Evolutionary conservation across 23 tunicate genomes (phyloP).

Genomic region (Aplidium turbinatum): DNA sequence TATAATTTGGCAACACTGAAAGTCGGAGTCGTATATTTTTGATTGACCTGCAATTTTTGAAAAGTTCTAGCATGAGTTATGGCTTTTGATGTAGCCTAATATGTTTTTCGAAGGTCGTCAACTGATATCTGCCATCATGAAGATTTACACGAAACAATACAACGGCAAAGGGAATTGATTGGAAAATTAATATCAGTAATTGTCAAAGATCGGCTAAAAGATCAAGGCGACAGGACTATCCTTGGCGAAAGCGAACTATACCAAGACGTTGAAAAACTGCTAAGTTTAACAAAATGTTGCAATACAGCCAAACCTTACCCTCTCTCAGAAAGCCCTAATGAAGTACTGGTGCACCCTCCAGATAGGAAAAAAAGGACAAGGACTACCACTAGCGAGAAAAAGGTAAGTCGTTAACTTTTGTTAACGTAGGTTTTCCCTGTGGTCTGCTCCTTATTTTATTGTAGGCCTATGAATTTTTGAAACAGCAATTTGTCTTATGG

Average conservation of each 20-base stretch:
- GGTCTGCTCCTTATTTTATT: neutral
- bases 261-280: conserved; percentile 29
- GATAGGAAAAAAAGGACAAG: conserved; percentile 27
- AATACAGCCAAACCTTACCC: neutral
- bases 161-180: conserved; percentile 42
- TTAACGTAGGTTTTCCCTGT: neutral
- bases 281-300: neutral
- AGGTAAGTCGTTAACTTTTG: conserved; percentile 18
- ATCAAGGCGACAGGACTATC: neutral
- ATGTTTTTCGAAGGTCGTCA: too few relatives aligned
- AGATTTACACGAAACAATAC: conserved; percentile 35
- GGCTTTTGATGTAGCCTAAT: too few relatives aligned
- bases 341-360: neutral
- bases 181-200: conserved; percentile 44
- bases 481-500: conserved; percentile 3
- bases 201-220: conserved; percentile 24
- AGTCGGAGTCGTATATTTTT: too few relatives aligned
- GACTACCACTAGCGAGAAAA: conserved; percentile 27
- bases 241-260: conserved; percentile 3
- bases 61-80: too few relatives aligned
- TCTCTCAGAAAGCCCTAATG: neutral
- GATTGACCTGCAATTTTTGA: too few relatives aligned
- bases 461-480: neutral
- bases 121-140: too few relatives aligned
- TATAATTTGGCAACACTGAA: too few relatives aligned